Conservation (phyloP, 2,888 invertebrate genomes). For the Torymus auratus region DNA sequence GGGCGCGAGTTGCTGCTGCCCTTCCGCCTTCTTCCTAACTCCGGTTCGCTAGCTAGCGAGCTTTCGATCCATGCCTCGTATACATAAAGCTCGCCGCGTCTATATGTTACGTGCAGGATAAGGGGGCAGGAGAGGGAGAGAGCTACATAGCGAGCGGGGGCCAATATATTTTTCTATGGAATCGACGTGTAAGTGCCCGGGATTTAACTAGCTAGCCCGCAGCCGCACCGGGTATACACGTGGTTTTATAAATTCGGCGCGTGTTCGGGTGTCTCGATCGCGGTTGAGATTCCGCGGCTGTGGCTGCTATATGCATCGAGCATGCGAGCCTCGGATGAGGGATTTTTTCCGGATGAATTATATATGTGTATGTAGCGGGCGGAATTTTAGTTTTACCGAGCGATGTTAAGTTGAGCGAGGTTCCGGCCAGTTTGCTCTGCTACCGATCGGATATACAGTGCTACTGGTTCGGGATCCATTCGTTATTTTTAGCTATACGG, state of each 20-base stretch:
- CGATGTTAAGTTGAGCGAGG: too few relatives aligned
- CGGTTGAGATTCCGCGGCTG: neutral
- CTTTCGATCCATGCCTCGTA: constrained; percentile 22
- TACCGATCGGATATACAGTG: too few relatives aligned
- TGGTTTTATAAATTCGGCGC: constrained; percentile 1
- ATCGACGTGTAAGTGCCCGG: neutral
- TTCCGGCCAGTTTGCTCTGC: too few relatives aligned
- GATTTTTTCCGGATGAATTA: neutral
- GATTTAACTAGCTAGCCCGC: constrained; percentile 27
- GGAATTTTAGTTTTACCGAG: constrained; percentile 22
- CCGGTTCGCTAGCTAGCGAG: neutral
- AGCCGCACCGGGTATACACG: too few relatives aligned
- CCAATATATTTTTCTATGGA: constrained; percentile 38
- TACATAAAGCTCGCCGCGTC: constrained; percentile 2
- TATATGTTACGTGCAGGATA: neutral
- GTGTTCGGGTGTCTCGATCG: too few relatives aligned
- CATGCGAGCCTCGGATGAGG: neutral
- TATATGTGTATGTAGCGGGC: too few relatives aligned
- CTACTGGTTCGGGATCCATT: too few relatives aligned
- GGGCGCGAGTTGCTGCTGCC: neutral
- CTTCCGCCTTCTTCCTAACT: neutral
- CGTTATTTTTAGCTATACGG: too few relatives aligned
- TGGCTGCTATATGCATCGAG: too few relatives aligned
- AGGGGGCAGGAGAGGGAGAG: neutral
- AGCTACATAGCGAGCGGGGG: neutral